Base-by-base conservation (phyloP, 1,140 invertebrate species). In the Geopemphigus sp. region DNA sequence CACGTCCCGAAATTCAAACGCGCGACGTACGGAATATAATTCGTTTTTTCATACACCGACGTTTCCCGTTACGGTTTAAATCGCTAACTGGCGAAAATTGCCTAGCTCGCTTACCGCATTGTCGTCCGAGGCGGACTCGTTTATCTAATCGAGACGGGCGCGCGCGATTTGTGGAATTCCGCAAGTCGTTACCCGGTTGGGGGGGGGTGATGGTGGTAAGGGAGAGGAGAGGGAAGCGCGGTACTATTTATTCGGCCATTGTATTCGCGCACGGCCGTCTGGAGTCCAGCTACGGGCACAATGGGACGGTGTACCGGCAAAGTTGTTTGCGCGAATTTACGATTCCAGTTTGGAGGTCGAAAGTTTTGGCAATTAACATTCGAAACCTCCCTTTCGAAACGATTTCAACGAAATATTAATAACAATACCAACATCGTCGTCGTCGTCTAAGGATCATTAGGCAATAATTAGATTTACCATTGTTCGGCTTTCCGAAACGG, bases 331-430 rank as follows among this genome's bases (percentile, higher is more conserved):
- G 57, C n/a, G 14, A 76, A 76, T 76, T 76, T 76, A 76, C 22
- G 56, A 76, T 57, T 76, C n/a, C 1, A 26, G 26, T 12, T 54
- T 29, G 32, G 17, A 39, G 17, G 26, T 59, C 73, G 39, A 76
- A 76, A 76, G 73, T 76, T 76, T 56, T 57, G 56, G 56, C 73
- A 57, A 76, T 76, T 76, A 76, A 57, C 54, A 76, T 45, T 76
- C 29, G 45, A 76, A 76, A 45, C 29, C 54, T 59, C 29, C 73
- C 73, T 57, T 29, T 50, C 45, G 53, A 76, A 56, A 56, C 24
- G 26, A 76, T 76, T 76, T 76, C 29, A 59, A 29, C 54, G 73
- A 76, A 76, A 59, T 76, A 59, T 59, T 61, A 57, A 59, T 59
- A 73, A 73, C 53, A 73, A 73, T 73, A 56, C 54, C 19, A 14